Conservation (phyloP, 2,888 invertebrate genomes). For the Tetanocera ferruginea region DNA sequence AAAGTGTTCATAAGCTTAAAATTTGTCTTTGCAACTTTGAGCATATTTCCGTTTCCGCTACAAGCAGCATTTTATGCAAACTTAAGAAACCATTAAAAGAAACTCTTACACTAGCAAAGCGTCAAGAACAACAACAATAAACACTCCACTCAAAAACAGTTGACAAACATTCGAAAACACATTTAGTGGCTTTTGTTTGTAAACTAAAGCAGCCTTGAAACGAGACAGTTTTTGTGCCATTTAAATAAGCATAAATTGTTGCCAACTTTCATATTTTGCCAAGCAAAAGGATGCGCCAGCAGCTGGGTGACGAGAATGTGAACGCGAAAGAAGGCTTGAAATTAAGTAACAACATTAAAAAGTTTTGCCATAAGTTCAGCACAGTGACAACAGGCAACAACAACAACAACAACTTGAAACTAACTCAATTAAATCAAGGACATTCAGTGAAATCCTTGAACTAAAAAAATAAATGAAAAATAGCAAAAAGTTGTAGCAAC, state of each 20-base stretch:
- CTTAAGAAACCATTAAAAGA: not conserved
- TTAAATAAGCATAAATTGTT: not conserved
- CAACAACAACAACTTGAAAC: not conserved
- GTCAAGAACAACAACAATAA: not conserved
- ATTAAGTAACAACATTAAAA: not conserved
- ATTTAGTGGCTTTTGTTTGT: not conserved
- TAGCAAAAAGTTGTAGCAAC: not conserved
- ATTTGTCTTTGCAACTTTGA: too few relatives aligned
- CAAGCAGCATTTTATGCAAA: not conserved
- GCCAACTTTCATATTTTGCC: not conserved
- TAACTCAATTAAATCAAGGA: conserved; percentile 1
- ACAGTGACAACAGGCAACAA: not conserved
- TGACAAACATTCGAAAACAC: not conserved
- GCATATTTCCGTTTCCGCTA: not conserved
- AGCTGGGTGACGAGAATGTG: too few relatives aligned
- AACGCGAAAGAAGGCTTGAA: not conserved
- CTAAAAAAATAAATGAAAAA: not conserved
- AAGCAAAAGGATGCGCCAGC: not conserved
- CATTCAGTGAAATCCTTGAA: not conserved
- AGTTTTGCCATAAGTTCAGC: not conserved
- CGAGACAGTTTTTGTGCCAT: not conserved
- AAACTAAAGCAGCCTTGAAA: not conserved
- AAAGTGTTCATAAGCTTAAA: too few relatives aligned
- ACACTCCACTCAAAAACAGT: not conserved
- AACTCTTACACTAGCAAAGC: not conserved